Conservation (phyloP, 2,113 vertebrate genomes). For the Apteryx mantelli region DNA sequence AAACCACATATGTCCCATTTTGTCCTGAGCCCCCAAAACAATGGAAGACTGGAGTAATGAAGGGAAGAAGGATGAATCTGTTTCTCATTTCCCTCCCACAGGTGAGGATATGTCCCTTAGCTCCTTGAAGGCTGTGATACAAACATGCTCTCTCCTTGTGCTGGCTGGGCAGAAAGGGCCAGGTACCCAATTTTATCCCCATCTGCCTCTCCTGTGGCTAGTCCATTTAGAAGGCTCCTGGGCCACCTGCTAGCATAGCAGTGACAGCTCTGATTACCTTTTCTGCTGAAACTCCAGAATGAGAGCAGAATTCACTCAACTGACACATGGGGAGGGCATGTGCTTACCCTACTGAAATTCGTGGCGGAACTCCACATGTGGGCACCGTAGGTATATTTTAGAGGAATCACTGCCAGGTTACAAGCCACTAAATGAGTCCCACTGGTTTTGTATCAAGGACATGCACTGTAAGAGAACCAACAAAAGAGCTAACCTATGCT, state of each 20-base stretch:
- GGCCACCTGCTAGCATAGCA: background rate
- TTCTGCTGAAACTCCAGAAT: background rate
- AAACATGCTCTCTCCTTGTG: background rate
- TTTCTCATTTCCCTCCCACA: background rate
- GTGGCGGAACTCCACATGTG: background rate
- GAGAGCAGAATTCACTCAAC: background rate
- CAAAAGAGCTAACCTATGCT: background rate
- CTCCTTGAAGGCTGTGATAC: background rate
- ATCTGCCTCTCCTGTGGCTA: background rate
- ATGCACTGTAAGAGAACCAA: background rate
- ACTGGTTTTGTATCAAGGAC: background rate
- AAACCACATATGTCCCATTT: background rate
- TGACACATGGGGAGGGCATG: background rate
- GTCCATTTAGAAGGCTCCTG: background rate
- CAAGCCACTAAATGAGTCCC: conserved; percentile 16
- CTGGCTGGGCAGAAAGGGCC: background rate
- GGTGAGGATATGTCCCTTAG: background rate
- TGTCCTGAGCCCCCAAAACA: background rate
- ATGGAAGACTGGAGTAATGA: background rate
- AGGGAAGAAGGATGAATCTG: background rate
- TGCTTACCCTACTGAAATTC: background rate
- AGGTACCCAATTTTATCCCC: background rate
- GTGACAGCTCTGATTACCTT: background rate
- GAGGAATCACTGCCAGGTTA: conserved; percentile 1
- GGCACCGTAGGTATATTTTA: background rate